Percentiles rank a stretch among this genome's conserved stretches.
Conservation (phyloP, 2,888 invertebrate genomes). For the Drosophila mercatorum region DNA sequence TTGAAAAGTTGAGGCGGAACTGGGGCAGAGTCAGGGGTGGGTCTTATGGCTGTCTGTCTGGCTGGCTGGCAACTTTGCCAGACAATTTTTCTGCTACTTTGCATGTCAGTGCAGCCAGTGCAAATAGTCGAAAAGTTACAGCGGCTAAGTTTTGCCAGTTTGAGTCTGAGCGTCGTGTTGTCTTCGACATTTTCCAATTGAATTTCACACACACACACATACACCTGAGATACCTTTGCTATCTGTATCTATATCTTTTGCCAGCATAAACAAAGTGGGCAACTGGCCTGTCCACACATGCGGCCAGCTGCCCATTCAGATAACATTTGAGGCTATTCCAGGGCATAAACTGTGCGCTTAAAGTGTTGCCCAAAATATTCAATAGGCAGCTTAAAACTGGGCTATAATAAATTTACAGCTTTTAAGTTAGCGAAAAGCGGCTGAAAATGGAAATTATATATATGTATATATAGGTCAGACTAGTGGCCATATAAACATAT, state of each 20-base stretch:
- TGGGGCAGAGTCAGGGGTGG: not conserved
- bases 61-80: slow-evolving; percentile 72
- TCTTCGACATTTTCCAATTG: slow-evolving; percentile 67
- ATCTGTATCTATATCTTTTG: slow-evolving; percentile 3
- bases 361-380: slow-evolving; percentile 38
- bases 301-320: slow-evolving; percentile 48
- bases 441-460: slow-evolving; percentile 28
- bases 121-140: slow-evolving; percentile 69
- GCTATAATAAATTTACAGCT: slow-evolving; percentile 62
- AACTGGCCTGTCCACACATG: slow-evolving; percentile 14
- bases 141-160: slow-evolving; percentile 46
- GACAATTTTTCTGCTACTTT: slow-evolving; percentile 79
- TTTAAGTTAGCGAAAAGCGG: slow-evolving; percentile 27
- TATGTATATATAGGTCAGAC: slow-evolving; percentile 29
- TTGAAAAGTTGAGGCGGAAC: slow-evolving; percentile 18
- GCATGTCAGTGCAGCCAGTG: slow-evolving; percentile 66
- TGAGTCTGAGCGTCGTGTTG: slow-evolving; percentile 14
- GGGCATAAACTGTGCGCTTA: slow-evolving; percentile 70
- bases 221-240: not conserved
- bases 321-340: slow-evolving; percentile 56
- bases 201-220: slow-evolving; percentile 39
- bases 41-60: slow-evolving; percentile 2
- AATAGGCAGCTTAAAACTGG: slow-evolving; percentile 66
- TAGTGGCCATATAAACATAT: slow-evolving; percentile 21
- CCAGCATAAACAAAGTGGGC: not conserved